Evolutionary conservation across 2,797 vertebrate species (phyloP).

Genomic region (Dicrostonyx torquatus): DNA sequence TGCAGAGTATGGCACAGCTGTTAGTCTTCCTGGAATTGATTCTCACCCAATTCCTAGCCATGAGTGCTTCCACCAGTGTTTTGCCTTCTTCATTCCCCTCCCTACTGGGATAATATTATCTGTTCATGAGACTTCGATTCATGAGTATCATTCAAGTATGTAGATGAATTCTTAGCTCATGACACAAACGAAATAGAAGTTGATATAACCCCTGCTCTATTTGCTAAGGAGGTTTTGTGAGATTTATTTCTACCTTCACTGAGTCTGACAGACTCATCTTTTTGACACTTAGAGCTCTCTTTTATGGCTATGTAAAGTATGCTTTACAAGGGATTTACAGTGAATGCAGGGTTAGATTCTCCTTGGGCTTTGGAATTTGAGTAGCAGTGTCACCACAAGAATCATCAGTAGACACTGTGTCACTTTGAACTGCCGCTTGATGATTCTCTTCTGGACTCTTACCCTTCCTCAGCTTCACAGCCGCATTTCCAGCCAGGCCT

Average conservation of each 20-base stretch:
- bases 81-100: background rate
- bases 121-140: background rate
- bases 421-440: constrained; percentile 43
- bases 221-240: background rate
- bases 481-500: constrained; percentile 38
- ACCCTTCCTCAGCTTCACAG: constrained; percentile 19
- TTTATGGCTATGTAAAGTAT: background rate
- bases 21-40: background rate
- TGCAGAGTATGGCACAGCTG: background rate
- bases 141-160: background rate
- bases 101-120: background rate
- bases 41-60: background rate
- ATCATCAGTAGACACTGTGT: constrained; percentile 21
- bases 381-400: constrained; percentile 46
- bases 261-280: background rate
- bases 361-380: background rate
- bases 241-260: background rate
- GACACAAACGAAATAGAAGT: background rate
- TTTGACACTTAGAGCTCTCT: background rate
- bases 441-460: constrained; percentile 13
- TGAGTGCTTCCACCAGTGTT: background rate
- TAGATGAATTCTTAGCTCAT: background rate
- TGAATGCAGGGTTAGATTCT: background rate
- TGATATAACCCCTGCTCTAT: background rate
- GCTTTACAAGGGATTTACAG: background rate